Percentiles rank a stretch among this genome's conserved stretches.
These are phyloP conservation scores for Meliscaeva auricollis DNA, from an alignment of 2,888 invertebrate genomes.

Conservation along the genomic window DNA sequence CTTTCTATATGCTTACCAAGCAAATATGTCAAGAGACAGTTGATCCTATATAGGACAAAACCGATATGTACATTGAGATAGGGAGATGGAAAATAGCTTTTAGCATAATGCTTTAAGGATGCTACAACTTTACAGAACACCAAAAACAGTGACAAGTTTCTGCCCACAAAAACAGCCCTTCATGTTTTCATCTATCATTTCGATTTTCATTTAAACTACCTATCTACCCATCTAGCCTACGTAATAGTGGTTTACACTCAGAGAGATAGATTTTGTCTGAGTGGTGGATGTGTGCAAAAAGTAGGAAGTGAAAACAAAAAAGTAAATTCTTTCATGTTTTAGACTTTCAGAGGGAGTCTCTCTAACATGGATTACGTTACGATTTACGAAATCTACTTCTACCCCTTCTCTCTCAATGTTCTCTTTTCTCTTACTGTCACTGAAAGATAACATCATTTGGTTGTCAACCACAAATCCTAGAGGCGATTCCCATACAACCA, in stretches of 20 bases:
- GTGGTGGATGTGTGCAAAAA: no score
- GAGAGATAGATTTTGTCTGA: no score
- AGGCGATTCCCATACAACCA: neutral
- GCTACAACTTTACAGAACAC: neutral
- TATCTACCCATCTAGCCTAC: no score
- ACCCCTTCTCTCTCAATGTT: no score
- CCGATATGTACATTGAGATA: no score
- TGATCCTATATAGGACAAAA: no score
- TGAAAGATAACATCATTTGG: constrained; percentile 5
- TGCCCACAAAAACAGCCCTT: neutral
- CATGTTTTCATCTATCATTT: neutral
- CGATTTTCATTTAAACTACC: neutral
- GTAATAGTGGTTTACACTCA: no score
- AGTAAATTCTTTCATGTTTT: neutral
- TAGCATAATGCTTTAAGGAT: no score
- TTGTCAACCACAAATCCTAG: constrained; percentile 17
- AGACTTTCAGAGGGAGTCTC: neutral
- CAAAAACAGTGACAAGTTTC: constrained; percentile 5
- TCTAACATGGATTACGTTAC: constrained; percentile 2
- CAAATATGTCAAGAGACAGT: no score
- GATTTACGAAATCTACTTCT: neutral
- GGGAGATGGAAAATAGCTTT: no score
- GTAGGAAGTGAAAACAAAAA: neutral
- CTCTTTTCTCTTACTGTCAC: neutral
- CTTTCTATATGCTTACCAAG: no score